phyloP scores from a whole-genome alignment of 2,888 invertebrate genomes.

The Serripes groenlandicus region DNA sequence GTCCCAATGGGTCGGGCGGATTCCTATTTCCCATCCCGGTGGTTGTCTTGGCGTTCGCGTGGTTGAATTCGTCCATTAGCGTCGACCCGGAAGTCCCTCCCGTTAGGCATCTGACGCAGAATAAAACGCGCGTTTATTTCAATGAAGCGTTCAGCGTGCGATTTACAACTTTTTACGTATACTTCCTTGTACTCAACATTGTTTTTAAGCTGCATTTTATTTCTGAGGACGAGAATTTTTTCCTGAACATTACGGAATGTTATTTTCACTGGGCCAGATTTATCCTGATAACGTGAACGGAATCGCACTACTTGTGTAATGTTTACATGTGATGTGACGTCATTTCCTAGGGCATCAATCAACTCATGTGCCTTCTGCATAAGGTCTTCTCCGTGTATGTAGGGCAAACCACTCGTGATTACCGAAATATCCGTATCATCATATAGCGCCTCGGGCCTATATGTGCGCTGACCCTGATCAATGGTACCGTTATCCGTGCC shows the following conservation, averaged over 20 bases:
- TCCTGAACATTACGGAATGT: not conserved
- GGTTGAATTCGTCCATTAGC: not conserved
- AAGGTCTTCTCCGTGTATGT: not conserved
- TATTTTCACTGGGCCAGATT: not conserved
- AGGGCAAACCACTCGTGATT: not conserved
- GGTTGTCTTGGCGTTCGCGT: not conserved
- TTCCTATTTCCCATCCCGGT: not conserved
- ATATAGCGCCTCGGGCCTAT: not conserved
- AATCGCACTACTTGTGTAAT: not conserved
- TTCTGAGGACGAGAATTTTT: not conserved
- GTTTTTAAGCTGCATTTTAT: not conserved
- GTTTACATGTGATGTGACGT: not conserved
- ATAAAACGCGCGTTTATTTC: not conserved
- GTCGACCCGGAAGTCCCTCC: not conserved
- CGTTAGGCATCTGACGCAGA: not conserved
- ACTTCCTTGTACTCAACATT: not conserved
- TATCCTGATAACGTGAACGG: not conserved
- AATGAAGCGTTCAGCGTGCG: constrained; percentile 4
- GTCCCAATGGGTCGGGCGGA: not conserved
- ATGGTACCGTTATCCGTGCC: not conserved
- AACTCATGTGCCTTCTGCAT: not conserved
- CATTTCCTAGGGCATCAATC: not conserved
- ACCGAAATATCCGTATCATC: not conserved
- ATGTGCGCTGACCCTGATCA: too few species aligned
- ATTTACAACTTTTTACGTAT: constrained; percentile 11